Conservation (phyloP, 1,140 invertebrate species). For the Drosophila ogumai region DNA sequence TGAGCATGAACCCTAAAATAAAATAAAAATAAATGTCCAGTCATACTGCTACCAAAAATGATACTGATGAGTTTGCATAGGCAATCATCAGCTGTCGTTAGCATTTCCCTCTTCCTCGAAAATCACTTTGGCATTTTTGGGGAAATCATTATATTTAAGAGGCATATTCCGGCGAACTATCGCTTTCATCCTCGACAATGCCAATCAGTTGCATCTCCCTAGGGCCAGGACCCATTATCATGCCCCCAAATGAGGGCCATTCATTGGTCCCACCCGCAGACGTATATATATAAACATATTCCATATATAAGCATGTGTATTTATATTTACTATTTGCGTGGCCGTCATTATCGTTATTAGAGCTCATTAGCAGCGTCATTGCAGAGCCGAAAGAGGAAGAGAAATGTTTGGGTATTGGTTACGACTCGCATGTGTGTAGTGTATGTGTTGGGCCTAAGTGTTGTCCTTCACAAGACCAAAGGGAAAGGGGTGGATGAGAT, state of each 20-base stretch:
- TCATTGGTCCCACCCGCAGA: slow-evolving; percentile 37
- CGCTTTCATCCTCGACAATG: slow-evolving; percentile 44
- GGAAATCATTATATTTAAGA: slow-evolving; percentile 64
- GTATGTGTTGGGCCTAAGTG: slow-evolving; percentile 28
- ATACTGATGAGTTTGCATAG: slow-evolving; percentile 16
- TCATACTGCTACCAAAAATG: not conserved
- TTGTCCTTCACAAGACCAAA: slow-evolving; percentile 5
- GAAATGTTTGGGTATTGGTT: slow-evolving; percentile 14
- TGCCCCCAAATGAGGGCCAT: slow-evolving; percentile 44
- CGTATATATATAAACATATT: slow-evolving; percentile 27
- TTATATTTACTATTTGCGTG: slow-evolving; percentile 61
- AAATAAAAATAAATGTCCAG: not conserved
- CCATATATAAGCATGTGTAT: slow-evolving; percentile 28
- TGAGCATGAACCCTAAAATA: not conserved
- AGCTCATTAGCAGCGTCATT: slow-evolving; percentile 72
- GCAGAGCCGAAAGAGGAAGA: slow-evolving; percentile 28
- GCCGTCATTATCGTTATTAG: slow-evolving; percentile 74
- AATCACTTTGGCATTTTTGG: slow-evolving; percentile 48
- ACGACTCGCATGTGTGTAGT: not conserved
- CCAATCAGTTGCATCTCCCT: slow-evolving; percentile 54
- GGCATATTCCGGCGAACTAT: slow-evolving; percentile 55
- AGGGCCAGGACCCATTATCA: slow-evolving; percentile 38
- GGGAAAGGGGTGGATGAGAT: not conserved
- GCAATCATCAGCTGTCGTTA: slow-evolving; percentile 15
- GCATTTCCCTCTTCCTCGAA: slow-evolving; percentile 11